Evolutionary conservation across 1,140 invertebrate species (phyloP).

Genomic region (Heliothis subflexa): DNA sequence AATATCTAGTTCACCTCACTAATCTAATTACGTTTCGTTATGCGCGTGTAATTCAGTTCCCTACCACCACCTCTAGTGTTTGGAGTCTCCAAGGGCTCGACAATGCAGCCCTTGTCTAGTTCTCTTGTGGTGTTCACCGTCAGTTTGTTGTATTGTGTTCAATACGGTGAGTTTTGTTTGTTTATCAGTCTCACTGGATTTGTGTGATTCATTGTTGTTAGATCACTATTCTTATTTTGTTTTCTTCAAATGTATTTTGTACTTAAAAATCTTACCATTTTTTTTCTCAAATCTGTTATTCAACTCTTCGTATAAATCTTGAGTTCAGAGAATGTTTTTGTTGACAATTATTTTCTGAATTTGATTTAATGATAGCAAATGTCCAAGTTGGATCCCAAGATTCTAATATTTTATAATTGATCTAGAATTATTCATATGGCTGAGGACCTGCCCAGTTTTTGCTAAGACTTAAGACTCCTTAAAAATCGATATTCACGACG

Average conservation of each 20-base stretch:
- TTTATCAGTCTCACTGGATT: background rate
- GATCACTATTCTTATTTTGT: background rate
- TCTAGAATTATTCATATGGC: no score
- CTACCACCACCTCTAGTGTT: background rate
- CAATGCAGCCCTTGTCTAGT: conserved; percentile 4
- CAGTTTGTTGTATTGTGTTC: conserved; percentile 44
- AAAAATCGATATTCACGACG: no score
- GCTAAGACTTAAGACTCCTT: no score
- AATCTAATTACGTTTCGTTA: conserved; percentile 50
- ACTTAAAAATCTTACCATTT: background rate
- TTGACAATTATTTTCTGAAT: background rate
- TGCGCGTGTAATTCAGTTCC: conserved; percentile 48
- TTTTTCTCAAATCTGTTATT: background rate
- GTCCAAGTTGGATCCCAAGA: no score
- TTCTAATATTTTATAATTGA: no score
- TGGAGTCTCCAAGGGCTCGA: background rate
- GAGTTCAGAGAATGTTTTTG: background rate
- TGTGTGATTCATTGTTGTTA: background rate
- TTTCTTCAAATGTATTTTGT: background rate
- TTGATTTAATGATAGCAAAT: no score
- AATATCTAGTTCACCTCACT: conserved; percentile 7
- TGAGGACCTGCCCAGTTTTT: no score
- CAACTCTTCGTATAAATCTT: background rate
- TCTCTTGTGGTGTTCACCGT: background rate
- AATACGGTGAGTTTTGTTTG: conserved; percentile 53